Evolutionary conservation across 2,113 vertebrate species (phyloP), one percentile per base, ranked within the genome.

Genomic region (Natator depressus): DNA sequence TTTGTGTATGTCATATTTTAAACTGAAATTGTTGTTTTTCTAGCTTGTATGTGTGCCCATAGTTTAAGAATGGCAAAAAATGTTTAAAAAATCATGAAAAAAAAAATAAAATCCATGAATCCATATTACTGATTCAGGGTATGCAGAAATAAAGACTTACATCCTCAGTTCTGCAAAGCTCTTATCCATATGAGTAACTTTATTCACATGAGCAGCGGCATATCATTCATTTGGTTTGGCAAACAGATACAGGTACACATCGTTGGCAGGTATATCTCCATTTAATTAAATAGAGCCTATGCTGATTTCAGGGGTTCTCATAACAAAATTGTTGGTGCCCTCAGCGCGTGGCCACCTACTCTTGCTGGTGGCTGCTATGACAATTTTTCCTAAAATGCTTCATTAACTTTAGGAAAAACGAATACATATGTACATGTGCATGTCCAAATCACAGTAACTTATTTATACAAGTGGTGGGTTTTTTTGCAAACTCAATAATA

Each of bases 31-130:
- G 17, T 20, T 69, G 35, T 69, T 85, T 91, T 27, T 84, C 92
- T 92, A 89, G 20, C 83, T 94, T 85, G 24, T 16, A 82, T 69
- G 31, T 20, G 6, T 87, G 85, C 0, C 6, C 87, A 93, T 53
- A 65, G 62, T 65, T 65, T n/a, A 65, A 75, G 95, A 93, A 51
- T 20, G 22, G 59, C 31, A 55, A 93, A 83, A 38, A 93, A 95
- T 84, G 7, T 87, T 90, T 72, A 1, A 59, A 90, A 90, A 88
- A 10, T 13, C 69, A 46, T 79, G 2, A 76, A 92, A 81, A 78
- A 78, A 80, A 90, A 92, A 81, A 84, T 51, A 65, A 83, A 50
- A 78, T 82, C 17, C 54, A 27, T 20, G 79, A 53, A 62, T 8
- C 6, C 90, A 24, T 51, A 76, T 5, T 50, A 57, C 59, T 82